A percentile compares a stretch with the other conserved stretches of the same genome.
phyloP scores from a whole-genome alignment of 2,797 vertebrate genomes.

The Neosilurus mollespiculum region DNA sequence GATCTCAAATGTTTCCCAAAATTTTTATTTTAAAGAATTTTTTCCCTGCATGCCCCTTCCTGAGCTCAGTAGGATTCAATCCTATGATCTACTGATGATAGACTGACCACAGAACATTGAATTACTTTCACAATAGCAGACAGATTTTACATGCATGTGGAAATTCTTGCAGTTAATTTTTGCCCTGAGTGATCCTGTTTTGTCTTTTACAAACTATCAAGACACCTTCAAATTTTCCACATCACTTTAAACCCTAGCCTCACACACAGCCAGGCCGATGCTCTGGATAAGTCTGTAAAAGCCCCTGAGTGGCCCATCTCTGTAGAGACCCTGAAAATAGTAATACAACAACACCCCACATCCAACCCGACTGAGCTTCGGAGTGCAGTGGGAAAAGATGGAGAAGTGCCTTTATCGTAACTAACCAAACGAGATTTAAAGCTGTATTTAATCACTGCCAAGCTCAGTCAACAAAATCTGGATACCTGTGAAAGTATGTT shows the following conservation, averaged over 20 bases:
- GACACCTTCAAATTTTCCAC: background rate
- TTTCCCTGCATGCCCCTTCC: too few species aligned
- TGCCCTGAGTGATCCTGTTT: background rate
- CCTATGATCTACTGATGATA: background rate
- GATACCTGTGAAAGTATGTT: background rate
- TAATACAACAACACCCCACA: background rate
- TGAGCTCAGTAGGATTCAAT: background rate
- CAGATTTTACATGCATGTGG: background rate
- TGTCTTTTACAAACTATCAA: background rate
- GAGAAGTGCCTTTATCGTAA: background rate
- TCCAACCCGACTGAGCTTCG: background rate
- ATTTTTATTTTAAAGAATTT: too few species aligned
- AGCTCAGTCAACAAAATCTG: constrained; percentile 1
- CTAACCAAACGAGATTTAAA: constrained; percentile 4
- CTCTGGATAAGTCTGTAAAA: background rate
- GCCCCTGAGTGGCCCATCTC: background rate
- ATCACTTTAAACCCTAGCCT: background rate
- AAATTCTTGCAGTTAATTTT: background rate
- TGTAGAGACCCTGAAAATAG: constrained; percentile 5
- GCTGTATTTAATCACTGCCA: background rate
- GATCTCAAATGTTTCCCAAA: too few species aligned
- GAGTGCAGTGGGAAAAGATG: background rate
- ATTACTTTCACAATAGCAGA: background rate
- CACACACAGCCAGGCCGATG: background rate
- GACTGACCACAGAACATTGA: background rate